Evolutionary conservation across 1,140 invertebrate species (phyloP).

Genomic region (Trachymyrmex septentrionalis): DNA sequence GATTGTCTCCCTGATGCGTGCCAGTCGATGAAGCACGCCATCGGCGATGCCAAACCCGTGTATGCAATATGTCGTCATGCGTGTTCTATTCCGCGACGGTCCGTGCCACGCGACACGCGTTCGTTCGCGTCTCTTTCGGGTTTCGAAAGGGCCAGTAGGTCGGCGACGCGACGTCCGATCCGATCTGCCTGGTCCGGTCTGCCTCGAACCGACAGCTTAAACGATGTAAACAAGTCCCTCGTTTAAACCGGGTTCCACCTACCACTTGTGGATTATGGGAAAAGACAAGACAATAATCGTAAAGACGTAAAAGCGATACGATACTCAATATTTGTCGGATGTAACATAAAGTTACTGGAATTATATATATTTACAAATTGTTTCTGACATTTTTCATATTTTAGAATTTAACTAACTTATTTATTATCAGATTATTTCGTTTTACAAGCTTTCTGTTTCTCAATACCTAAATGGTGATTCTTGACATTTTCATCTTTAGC

Average conservation of each 20-base stretch:
- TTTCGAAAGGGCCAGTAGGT: constrained; percentile 55
- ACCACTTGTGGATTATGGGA: neutral
- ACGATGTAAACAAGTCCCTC: neutral
- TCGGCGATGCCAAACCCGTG: constrained; percentile 66
- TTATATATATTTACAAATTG: neutral
- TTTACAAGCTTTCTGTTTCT: too few species aligned
- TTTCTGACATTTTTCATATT: neutral
- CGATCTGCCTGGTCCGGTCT: neutral
- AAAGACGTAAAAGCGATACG: neutral
- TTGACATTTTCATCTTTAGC: too few species aligned
- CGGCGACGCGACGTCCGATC: constrained; percentile 51
- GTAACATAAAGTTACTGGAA: neutral
- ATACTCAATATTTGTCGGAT: neutral
- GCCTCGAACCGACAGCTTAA: constrained; percentile 14
- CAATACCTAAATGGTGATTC: too few species aligned
- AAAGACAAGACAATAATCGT: neutral
- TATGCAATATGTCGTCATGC: constrained; percentile 83
- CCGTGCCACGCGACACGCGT: constrained; percentile 68
- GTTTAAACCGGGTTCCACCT: constrained; percentile 9
- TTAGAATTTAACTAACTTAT: too few species aligned
- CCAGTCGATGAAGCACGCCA: constrained; percentile 74
- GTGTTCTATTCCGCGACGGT: constrained; percentile 60
- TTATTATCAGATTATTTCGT: neutral
- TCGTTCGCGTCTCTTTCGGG: constrained; percentile 35
- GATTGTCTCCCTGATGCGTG: constrained; percentile 71